Percentiles rank a stretch among this genome's conserved stretches.
These are phyloP conservation scores for Crypturellus undulatus DNA, from an alignment of 2,113 vertebrate genomes.

Conservation along the genomic window DNA sequence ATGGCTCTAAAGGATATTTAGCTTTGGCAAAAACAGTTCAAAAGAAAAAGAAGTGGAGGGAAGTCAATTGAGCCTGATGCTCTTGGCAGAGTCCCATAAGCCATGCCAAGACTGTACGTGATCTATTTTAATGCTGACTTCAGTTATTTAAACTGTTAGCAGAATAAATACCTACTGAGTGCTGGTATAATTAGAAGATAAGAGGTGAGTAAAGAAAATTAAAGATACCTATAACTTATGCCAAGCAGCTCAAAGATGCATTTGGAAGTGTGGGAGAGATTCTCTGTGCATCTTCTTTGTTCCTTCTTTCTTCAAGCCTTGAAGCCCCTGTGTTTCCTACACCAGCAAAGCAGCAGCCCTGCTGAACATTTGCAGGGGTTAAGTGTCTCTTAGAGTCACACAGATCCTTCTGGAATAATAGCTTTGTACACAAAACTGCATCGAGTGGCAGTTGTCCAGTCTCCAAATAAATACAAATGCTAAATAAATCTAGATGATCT, in stretches of 20 bases:
- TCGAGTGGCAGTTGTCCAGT: background rate
- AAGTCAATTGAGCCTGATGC: background rate
- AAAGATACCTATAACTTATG: background rate
- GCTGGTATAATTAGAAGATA: background rate
- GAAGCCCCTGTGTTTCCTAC: background rate
- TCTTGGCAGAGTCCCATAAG: background rate
- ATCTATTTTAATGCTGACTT: background rate
- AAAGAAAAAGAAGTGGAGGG: background rate
- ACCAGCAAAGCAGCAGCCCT: background rate
- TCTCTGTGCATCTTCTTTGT: background rate
- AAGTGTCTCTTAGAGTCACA: constrained; percentile 14
- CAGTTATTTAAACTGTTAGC: background rate
- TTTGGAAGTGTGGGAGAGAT: background rate
- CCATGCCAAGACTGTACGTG: background rate
- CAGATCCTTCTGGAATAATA: constrained; percentile 18
- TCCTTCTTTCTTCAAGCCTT: background rate
- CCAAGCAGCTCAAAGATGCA: background rate
- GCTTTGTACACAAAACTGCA: background rate
- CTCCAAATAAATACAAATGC: background rate
- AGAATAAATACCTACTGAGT: background rate
- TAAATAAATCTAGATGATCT: constrained; percentile 1
- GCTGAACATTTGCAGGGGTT: background rate
- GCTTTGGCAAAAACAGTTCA: background rate
- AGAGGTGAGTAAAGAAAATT: constrained; percentile 1
- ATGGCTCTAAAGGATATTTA: background rate